Evolutionary conservation across 2,888 invertebrate species (phyloP).

Genomic region (Nemoura dubitans): DNA sequence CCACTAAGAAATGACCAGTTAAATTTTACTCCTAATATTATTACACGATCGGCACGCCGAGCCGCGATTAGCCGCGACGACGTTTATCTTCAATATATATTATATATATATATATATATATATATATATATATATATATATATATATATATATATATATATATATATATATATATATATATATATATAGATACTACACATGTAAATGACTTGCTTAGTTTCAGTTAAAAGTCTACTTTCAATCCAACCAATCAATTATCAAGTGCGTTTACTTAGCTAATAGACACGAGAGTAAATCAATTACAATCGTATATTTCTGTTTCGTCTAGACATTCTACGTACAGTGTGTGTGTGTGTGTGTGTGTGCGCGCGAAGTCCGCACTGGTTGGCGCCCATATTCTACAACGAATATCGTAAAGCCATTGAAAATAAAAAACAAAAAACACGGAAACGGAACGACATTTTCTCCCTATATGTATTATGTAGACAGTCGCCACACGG

Average conservation of each 20-base stretch:
- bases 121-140: constrained; percentile 15
- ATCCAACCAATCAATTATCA: constrained; percentile 24
- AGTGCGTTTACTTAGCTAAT: constrained; percentile 24
- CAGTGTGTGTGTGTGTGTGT: too few species aligned
- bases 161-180: neutral
- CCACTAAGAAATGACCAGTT: constrained; percentile 27
- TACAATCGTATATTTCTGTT: neutral
- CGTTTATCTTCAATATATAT: too few species aligned
- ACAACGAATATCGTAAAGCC: constrained; percentile 40
- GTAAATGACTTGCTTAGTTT: constrained; percentile 9
- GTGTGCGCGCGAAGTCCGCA: too few species aligned
- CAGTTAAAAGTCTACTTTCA: neutral
- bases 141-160: neutral
- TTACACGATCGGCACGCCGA: neutral
- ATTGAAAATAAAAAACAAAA: neutral
- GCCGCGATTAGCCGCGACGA: neutral
- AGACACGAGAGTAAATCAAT: neutral
- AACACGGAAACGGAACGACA: neutral
- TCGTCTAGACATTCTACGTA: neutral
- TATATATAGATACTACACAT: constrained; percentile 3
- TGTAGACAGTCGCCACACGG: neutral
- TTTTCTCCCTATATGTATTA: too few species aligned
- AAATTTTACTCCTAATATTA: neutral
- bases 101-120: neutral
- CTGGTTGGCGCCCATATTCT: constrained; percentile 39